Evolutionary conservation across 2,797 vertebrate species (phyloP).

Genomic region (Pogonophryne albipinna): DNA sequence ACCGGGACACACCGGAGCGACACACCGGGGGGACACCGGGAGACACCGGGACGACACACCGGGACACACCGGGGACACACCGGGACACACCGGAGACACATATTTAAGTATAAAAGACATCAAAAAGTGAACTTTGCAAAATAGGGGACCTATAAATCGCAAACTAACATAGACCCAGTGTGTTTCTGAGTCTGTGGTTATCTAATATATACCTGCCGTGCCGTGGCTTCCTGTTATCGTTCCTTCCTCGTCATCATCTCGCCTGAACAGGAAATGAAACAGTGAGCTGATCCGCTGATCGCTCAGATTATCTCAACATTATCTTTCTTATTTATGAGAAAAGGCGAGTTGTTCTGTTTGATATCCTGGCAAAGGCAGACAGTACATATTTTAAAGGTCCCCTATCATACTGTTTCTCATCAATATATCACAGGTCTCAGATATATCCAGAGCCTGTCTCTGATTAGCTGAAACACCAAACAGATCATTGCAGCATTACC

Average conservation of each 20-base stretch:
- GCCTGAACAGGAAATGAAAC: conserved; percentile 71
- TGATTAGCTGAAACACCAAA: no score
- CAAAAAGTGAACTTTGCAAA: no score
- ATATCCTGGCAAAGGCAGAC: conserved; percentile 37
- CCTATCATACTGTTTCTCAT: no score
- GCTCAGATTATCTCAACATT: conserved; percentile 24
- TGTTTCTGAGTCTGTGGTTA: conserved; percentile 6
- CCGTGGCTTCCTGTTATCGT: conserved; percentile 38
- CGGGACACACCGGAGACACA: no score
- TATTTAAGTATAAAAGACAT: no score
- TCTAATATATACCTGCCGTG: conserved; percentile 13
- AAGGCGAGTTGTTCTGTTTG: conserved; percentile 7
- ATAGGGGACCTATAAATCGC: not conserved
- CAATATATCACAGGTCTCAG: no score
- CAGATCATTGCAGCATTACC: no score
- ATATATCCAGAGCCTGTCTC: no score
- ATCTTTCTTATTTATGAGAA: conserved; percentile 63
- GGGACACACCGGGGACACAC: no score
- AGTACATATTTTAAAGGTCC: not conserved
- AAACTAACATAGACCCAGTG: not conserved
- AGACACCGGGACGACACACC: no score
- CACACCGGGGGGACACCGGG: no score
- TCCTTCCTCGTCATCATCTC: not conserved
- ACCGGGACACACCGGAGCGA: no score
- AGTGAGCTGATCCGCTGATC: conserved; percentile 11